phyloP scores from a whole-genome alignment of 2,113 vertebrate species.

The Origma solitaria region DNA sequence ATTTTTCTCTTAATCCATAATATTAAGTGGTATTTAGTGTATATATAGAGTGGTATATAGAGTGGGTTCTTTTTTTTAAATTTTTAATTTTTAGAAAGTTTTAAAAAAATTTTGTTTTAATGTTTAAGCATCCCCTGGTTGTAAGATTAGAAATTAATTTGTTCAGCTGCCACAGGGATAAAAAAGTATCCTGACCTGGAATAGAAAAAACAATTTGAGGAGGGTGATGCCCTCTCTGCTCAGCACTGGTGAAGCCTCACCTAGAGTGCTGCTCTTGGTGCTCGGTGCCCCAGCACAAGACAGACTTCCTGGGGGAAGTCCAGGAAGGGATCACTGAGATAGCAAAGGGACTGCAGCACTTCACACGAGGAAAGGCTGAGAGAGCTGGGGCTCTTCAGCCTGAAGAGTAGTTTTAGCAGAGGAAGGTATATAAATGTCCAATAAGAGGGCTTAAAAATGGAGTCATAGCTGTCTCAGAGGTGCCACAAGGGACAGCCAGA shows the following conservation, averaged over 20 bases:
- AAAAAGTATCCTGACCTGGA: background rate
- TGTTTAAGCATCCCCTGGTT: background rate
- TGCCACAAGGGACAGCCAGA: background rate
- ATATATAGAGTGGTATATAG: too few relatives aligned
- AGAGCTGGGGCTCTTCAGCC: background rate
- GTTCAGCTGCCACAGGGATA: background rate
- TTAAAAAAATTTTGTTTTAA: background rate
- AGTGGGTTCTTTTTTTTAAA: too few relatives aligned
- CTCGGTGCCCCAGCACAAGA: background rate
- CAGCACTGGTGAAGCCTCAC: background rate
- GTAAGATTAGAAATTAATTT: background rate
- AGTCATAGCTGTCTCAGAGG: background rate
- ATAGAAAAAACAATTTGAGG: background rate
- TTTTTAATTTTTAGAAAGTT: too few relatives aligned
- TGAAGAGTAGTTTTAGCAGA: background rate
- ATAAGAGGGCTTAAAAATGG: background rate
- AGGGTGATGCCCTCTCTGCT: background rate
- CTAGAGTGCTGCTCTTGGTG: background rate
- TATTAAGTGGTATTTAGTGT: background rate
- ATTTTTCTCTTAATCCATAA: background rate
- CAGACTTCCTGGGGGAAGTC: background rate
- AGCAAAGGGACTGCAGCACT: background rate
- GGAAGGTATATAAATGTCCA: background rate
- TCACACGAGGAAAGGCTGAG: background rate
- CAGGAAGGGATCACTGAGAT: background rate